phyloP scores from a whole-genome alignment of 2,797 vertebrate species.

The Hippocampus kuda region DNA sequence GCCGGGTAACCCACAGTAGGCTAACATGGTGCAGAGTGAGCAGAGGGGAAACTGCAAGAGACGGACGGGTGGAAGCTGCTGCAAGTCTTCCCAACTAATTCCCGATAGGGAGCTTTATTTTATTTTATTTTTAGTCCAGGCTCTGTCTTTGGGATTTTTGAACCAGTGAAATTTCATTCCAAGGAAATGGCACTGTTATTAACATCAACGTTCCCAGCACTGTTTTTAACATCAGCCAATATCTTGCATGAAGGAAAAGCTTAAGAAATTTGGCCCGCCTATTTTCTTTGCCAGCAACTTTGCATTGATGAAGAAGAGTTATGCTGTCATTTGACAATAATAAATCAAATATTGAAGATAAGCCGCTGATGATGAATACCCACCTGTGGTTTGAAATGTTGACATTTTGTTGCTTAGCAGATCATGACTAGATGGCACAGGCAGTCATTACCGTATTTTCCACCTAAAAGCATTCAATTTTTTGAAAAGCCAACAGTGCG shows the following conservation, averaged over 20 bases:
- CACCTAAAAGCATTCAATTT: no score
- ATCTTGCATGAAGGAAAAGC: slow-evolving; percentile 7
- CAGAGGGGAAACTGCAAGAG: slow-evolving; percentile 32
- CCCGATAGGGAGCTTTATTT: slow-evolving; percentile 12
- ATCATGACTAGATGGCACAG: no score
- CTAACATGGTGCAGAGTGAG: slow-evolving; percentile 30
- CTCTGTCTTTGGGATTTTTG: slow-evolving; percentile 36
- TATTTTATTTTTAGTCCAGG: slow-evolving; percentile 17
- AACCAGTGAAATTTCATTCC: slow-evolving; percentile 31
- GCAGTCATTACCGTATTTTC: no score
- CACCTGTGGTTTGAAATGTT: background rate
- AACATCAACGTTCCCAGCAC: slow-evolving; percentile 26
- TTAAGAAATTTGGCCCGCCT: slow-evolving; percentile 8
- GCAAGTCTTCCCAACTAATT: slow-evolving; percentile 47
- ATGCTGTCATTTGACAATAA: background rate
- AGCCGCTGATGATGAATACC: background rate
- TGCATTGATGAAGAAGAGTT: background rate
- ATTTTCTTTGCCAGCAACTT: no score
- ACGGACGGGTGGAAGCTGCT: slow-evolving; percentile 42
- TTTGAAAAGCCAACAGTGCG: no score
- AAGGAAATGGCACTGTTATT: slow-evolving; percentile 19
- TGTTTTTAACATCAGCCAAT: slow-evolving; percentile 26
- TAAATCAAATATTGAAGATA: background rate
- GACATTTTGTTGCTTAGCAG: background rate
- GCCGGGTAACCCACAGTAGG: slow-evolving; percentile 32